Evolutionary conservation across 2,113 vertebrate species (phyloP).

Genomic region (Nematolebias whitei): DNA sequence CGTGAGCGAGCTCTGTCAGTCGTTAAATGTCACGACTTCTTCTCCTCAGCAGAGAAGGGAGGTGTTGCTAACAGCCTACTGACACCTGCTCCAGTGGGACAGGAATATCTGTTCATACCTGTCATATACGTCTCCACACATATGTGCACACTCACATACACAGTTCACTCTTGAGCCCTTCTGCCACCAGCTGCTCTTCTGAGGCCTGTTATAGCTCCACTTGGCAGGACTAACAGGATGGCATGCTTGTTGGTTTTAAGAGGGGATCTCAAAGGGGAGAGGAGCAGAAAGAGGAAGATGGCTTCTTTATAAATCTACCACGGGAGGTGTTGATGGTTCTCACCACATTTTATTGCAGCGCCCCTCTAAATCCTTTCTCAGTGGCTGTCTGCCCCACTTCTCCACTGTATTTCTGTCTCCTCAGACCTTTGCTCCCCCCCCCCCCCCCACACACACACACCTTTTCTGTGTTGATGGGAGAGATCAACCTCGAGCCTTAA

Average conservation of each 20-base stretch:
- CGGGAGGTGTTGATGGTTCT: constrained; percentile 32
- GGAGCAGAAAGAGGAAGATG: constrained; percentile 40
- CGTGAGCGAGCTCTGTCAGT: constrained; percentile 77
- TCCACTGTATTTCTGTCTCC: constrained; percentile 25
- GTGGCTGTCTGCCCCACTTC: constrained; percentile 36
- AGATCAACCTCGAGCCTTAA: constrained; percentile 35
- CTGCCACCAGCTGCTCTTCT: not conserved
- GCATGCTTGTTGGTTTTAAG: constrained; percentile 52
- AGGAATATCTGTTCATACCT: constrained; percentile 39
- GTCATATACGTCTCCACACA: constrained; percentile 45
- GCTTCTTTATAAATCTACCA: constrained; percentile 43
- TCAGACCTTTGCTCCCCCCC: not conserved
- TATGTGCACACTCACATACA: constrained; percentile 2
- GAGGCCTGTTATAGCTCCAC: constrained; percentile 42
- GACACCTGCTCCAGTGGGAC: constrained; percentile 52
- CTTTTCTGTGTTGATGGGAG: constrained; percentile 13
- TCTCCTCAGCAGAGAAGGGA: constrained; percentile 16
- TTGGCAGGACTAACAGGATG: constrained; percentile 55
- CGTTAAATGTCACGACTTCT: constrained; percentile 77
- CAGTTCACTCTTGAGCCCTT: not conserved
- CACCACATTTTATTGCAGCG: constrained; percentile 27
- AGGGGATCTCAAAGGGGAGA: constrained; percentile 42
- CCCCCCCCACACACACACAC: too few relatives aligned
- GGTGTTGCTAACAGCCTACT: constrained; percentile 23
- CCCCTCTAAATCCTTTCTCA: constrained; percentile 36